Evolutionary conservation across 2,113 vertebrate genomes (phyloP).

Genomic region (Phycodurus eques): DNA sequence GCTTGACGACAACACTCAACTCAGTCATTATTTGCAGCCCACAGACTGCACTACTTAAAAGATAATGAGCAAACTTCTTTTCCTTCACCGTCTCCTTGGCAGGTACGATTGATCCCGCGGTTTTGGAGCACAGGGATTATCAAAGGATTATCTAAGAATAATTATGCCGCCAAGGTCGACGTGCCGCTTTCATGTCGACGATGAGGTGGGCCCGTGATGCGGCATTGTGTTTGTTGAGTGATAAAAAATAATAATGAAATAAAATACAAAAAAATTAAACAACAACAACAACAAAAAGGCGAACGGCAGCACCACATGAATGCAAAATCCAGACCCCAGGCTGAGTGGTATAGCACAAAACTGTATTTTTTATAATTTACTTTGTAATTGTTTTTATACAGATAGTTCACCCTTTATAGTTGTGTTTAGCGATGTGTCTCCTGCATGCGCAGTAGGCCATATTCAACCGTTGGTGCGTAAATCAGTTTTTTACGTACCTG

Average conservation of each 20-base stretch:
- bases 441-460: too few relatives aligned
- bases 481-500: too few relatives aligned
- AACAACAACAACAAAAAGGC: background rate
- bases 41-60: conserved; percentile 60
- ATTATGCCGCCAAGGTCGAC: conserved; percentile 66
- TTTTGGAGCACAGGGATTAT: conserved; percentile 67
- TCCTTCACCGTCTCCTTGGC: conserved; percentile 31
- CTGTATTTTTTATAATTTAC: too few relatives aligned
- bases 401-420: too few relatives aligned
- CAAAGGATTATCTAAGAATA: conserved; percentile 72
- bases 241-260: background rate
- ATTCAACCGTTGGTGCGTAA: too few relatives aligned
- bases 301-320: background rate
- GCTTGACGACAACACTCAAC: conserved; percentile 35
- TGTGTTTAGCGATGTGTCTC: too few relatives aligned
- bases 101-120: conserved; percentile 65
- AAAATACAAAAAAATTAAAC: background rate
- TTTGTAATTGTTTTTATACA: too few relatives aligned
- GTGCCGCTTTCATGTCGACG: conserved; percentile 56
- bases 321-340: background rate
- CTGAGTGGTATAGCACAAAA: background rate
- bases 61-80: conserved; percentile 66
- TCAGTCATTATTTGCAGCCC: conserved; percentile 40
- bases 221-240: conserved; percentile 11
- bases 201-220: conserved; percentile 40